A percentile compares a stretch with the other conserved stretches of the same genome.
Evolutionary conservation across 2,797 vertebrate species (phyloP).

Genomic region (Mormyrus hasselquistii): DNA sequence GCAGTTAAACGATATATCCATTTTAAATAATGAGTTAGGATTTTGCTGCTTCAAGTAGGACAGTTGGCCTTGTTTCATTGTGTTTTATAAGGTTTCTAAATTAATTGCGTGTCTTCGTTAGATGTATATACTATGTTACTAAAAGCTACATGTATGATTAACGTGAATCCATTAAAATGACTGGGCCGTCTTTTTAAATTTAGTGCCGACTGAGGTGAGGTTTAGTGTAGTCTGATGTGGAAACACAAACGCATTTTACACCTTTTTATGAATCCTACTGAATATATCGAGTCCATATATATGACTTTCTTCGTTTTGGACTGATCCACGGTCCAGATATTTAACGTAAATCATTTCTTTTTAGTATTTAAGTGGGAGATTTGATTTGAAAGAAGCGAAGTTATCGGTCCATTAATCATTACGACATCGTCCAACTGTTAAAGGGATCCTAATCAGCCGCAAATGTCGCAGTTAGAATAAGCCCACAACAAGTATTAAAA

Average conservation of each 20-base stretch:
- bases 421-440: neutral
- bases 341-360: neutral
- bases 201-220: neutral
- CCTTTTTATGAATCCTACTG: neutral
- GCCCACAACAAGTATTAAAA: neutral
- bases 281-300: neutral
- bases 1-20: neutral
- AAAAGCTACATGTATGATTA: neutral
- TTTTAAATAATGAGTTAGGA: neutral
- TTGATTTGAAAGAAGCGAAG: neutral
- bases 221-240: neutral
- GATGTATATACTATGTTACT: neutral
- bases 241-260: neutral
- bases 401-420: neutral
- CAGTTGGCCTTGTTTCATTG: neutral
- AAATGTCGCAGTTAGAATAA: neutral
- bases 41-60: neutral
- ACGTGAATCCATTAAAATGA: neutral
- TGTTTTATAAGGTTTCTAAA: neutral
- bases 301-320: neutral
- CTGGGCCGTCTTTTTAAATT: neutral
- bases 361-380: neutral
- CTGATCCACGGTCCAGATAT: neutral
- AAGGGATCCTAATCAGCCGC: neutral
- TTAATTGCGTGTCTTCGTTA: neutral